These are phyloP conservation scores for Dasysyrphus tricinctus DNA, from an alignment of 2,888 invertebrate species.

Conservation along the genomic window DNA sequence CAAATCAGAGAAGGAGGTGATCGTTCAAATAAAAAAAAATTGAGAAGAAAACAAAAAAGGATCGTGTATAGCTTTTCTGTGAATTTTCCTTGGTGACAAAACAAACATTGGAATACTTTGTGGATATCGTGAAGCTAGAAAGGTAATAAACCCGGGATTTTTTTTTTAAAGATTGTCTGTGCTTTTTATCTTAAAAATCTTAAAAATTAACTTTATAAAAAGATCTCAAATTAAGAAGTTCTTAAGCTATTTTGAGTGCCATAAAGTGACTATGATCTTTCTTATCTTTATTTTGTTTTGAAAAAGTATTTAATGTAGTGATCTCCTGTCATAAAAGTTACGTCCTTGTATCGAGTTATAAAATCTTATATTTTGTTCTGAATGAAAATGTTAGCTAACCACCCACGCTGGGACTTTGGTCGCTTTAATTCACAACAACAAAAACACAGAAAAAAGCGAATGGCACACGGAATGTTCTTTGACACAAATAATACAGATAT, in stretches of 20 bases:
- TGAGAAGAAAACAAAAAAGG: constrained; percentile 22
- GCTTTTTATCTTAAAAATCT: constrained; percentile 32
- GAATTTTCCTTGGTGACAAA: not conserved
- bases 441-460: constrained; percentile 15
- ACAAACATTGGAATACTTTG: not conserved
- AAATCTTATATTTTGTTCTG: not conserved
- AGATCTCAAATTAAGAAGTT: constrained; percentile 2
- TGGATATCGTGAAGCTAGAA: not conserved
- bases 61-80: constrained; percentile 66
- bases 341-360: not conserved
- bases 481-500: constrained; percentile 6
- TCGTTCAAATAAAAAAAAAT: constrained; percentile 18
- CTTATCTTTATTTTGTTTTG: constrained; percentile 42
- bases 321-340: constrained; percentile 21
- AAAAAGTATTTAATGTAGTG: not conserved
- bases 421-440: not conserved
- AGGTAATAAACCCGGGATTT: constrained; percentile 49
- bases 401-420: not conserved
- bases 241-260: constrained; percentile 12
- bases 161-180: not conserved
- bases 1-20: constrained; percentile 64
- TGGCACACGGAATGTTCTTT: constrained; percentile 57
- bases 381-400: not conserved
- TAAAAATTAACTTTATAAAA: constrained; percentile 6
- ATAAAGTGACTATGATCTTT: constrained; percentile 22